phyloP scores from a whole-genome alignment of 2,797 vertebrate species.

The Mormyrops boulengeri region DNA sequence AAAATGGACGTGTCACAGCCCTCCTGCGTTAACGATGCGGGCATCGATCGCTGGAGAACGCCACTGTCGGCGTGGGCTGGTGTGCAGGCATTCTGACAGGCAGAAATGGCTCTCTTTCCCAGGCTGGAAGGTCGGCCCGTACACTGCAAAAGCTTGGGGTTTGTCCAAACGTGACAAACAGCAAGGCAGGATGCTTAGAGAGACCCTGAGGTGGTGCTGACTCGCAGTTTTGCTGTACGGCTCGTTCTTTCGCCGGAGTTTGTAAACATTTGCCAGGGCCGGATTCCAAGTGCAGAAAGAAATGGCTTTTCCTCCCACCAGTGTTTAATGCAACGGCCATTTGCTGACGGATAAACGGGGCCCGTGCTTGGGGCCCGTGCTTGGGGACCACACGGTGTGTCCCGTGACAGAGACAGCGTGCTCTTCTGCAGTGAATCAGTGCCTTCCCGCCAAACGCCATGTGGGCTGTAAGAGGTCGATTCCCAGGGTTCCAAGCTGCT shows the following conservation, averaged over 20 bases:
- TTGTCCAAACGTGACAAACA: neutral
- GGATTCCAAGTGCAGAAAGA: neutral
- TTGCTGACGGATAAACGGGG: neutral
- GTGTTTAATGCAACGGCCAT: neutral
- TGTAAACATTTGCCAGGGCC: neutral
- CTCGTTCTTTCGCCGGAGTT: neutral
- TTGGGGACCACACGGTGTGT: neutral
- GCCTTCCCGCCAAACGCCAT: neutral
- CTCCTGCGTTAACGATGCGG: neutral
- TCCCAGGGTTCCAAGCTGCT: neutral
- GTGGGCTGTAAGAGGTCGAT: neutral
- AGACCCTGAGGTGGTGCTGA: neutral
- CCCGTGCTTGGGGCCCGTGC: neutral
- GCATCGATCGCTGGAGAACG: neutral
- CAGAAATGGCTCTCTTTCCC: neutral
- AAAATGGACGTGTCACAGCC: neutral
- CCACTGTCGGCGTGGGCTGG: neutral
- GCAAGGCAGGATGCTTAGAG: neutral
- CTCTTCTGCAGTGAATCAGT: neutral
- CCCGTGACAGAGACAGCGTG: neutral
- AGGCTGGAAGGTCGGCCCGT: neutral
- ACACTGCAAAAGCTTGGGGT: neutral
- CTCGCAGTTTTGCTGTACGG: neutral
- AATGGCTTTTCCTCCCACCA: neutral
- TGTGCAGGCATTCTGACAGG: neutral